Evolutionary conservation across 2,797 vertebrate species (phyloP), one percentile per base, ranked within the genome.

Genomic region (Mastacembelus armatus): DNA sequence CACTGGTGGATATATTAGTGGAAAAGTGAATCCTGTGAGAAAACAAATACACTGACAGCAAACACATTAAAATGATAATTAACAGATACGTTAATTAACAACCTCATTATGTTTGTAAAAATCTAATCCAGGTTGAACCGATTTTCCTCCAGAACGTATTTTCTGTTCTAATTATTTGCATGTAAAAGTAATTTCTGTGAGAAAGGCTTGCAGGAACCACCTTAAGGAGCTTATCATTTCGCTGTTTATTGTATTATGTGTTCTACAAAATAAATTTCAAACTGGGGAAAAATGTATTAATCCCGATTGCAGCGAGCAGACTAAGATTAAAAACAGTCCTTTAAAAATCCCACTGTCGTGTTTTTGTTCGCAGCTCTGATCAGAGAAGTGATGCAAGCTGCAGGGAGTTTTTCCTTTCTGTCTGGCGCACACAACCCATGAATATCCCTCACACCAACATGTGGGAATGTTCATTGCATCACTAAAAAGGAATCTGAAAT

Each of bases 391-490:
- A 43, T 36, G 8, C 19, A 55, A 38, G 10, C 71, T 27, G 43
- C 33, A 36, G 4, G 5, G n/a, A 18, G 15, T 19, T 11, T 21
- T 42, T 30, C 27, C 14, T 33, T 45, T 30, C 45, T 30, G 22
- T 52, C 40, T 44, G 49, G 38, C 50, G 33, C 0, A 11, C 11
- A 15, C 30, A 12, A 71, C 32, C 68, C 59, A 62, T 50, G 66
- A 78, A 65, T 29, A 55, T 77, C 66, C 52, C 69, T 72, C 71
- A 14, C 81, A 69, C 48, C 42, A 58, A 73, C 77, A 83, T 73
- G 80, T 85, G 84, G 84, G 82, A 82, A 80, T 80, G 79, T 81
- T 78, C 55, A 81, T 82, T 85, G 70, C 87, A 71, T 87, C 84
- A 87, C 24, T 51, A 8, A 61, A 50, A 66, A 85, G 80, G 87